phyloP scores from a whole-genome alignment of 1,140 invertebrate species.

The Drosophila baimaii region DNA sequence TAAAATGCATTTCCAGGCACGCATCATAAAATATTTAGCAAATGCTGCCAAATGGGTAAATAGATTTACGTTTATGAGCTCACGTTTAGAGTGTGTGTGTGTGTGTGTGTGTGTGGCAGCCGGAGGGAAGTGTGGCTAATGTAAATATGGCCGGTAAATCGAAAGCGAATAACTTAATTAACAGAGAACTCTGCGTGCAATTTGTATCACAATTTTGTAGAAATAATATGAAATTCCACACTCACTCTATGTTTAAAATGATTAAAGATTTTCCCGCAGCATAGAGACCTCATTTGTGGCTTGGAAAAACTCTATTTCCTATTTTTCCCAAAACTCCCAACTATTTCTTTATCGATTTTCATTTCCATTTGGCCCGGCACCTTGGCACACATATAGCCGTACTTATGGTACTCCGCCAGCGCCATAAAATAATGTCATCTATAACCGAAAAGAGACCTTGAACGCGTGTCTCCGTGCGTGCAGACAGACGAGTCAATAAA shows the following conservation, averaged over 20 bases:
- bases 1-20: conserved; percentile 54
- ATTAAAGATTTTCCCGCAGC: conserved; percentile 4
- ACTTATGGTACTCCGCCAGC: conserved; percentile 33
- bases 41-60: conserved; percentile 58
- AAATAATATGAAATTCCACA: background rate
- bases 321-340: background rate
- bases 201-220: background rate
- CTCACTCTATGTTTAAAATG: background rate
- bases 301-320: background rate
- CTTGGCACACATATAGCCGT: conserved; percentile 59
- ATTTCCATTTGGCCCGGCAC: conserved; percentile 49
- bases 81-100: conserved; percentile 31
- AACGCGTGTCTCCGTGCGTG: conserved; percentile 59
- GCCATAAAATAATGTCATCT: conserved; percentile 70
- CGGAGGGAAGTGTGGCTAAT: conserved; percentile 1
- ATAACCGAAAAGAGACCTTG: conserved; percentile 60
- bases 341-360: conserved; percentile 63
- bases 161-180: conserved; percentile 37
- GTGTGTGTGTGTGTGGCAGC: conserved; percentile 13
- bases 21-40: conserved; percentile 71
- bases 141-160: conserved; percentile 7
- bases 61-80: conserved; percentile 64
- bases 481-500: conserved; percentile 74
- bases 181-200: background rate
- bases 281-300: background rate